Evolutionary conservation across 2,888 invertebrate genomes (phyloP), one percentile per base, ranked within the genome.

Genomic region (Morpho helenor): DNA sequence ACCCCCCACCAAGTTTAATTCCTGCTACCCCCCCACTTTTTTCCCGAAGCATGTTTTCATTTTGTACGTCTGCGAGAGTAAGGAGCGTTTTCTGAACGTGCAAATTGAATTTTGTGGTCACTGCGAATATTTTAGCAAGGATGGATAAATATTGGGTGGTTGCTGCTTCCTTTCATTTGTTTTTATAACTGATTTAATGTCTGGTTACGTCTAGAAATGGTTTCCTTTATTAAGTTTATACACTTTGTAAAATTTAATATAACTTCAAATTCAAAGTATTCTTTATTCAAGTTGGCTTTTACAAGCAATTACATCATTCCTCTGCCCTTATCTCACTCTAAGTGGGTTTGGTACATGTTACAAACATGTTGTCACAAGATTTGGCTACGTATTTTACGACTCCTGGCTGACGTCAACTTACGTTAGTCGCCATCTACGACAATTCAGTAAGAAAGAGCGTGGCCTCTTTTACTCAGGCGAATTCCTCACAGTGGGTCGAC

Each of bases 41-140:
- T 87, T 87, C 80, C 79, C 79, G 75, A 72, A 76, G 76, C 75
- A 76, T 81, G 82, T 84, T 85, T 84, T 88, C 87, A 86, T 88
- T 87, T 85, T 83, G 82, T 83, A 77, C 84, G 82, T 79, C 83
- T 82, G 79, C 75, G 71, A 69, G 65, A 63, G 68, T 67, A 76
- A 71, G 70, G 67, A 70, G 66, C 61, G 57, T 67, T 69, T 68
- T 75, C 80, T 78, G 77, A 75, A 70, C 69, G 71, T 77, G 83
- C 82, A 89, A 89, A 89, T 87, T 88, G 89, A 88, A 88, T 89
- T 88, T 86, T 87, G 88, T 82, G 89, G 89, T 88, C 79, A 80
- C 76, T 73, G 76, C 82, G 87, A 85, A 88, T 88, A 87, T 87
- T 86, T 88, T 80, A 85, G 66, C 65, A 66, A 68, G 68, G 61